Evolutionary conservation across 2,113 vertebrate genomes (phyloP), one percentile per base, ranked within the genome.

Genomic region (Grantiella picta): DNA sequence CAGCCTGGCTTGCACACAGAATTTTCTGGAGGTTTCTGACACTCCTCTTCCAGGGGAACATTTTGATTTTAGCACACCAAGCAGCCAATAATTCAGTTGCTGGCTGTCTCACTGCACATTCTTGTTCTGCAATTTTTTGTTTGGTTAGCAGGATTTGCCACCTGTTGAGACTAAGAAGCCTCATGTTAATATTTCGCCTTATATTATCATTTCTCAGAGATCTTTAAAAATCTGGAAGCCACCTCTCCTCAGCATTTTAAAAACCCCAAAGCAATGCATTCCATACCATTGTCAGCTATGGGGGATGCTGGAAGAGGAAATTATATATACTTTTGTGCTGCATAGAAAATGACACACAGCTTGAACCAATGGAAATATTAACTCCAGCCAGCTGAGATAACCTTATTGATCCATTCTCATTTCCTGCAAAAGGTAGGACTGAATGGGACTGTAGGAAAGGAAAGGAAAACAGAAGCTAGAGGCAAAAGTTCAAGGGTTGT

Each of bases 401-500:
- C 61, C 89, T 73, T 73, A 93, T n/a, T 90, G 93, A 95, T 89
- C 85, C 69, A 45, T 27, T 45, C 88, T 91, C 82, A 94, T 97
- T 96, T 94, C 94, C 94, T 91, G 70, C 69, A 73, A 44, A 92
- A 91, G 63, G 72, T 1, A 84, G 80, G 65, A 35, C 42, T 79
- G n/a, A 50, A 64, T 86, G 92, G 31, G 80, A 63, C 9, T 75
- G 80, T 14, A 49, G 72, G 5, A 36, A 79, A 76, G 57, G 73
- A 92, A 89, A 91, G 53, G 60, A 53, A 92, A 94, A 84, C 45
- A 95, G 82, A 76, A 92, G 49, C 71, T 42, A 80, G 35, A 89
- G 45, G 81, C 47, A 72, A 35, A 91, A 95, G 76, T 33, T 49
- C 52, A 77, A 42, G 7, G 60, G 22, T 17, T 90, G 57, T 45